These are phyloP conservation scores for Caiman crocodilus DNA, from an alignment of 2,797 vertebrate species.

Conservation along the genomic window DNA sequence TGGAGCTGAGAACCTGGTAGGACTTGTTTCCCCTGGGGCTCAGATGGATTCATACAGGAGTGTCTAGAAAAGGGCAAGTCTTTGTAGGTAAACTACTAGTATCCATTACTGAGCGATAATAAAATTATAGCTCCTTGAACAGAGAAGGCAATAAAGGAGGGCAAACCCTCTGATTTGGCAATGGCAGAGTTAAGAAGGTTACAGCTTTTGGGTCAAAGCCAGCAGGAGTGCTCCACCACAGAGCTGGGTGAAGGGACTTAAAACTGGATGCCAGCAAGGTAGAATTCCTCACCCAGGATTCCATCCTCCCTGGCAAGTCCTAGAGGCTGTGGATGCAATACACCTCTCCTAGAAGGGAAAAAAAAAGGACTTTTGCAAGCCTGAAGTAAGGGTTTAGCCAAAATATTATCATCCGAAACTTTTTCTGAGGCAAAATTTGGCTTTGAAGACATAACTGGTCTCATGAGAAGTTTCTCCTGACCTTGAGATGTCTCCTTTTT, in stretches of 20 bases:
- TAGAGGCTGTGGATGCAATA: not conserved
- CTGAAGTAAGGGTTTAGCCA: not conserved
- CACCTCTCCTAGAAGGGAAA: not conserved
- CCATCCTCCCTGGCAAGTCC: not conserved
- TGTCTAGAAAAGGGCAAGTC: not conserved
- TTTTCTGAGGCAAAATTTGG: not conserved
- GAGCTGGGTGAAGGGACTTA: not conserved
- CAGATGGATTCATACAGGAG: not conserved
- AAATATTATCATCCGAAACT: not conserved
- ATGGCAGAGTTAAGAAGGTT: not conserved
- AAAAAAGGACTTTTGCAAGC: not conserved
- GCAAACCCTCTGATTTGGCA: not conserved
- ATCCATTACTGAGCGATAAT: not conserved
- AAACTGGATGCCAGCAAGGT: no score
- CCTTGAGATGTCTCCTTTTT: not conserved
- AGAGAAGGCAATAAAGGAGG: not conserved
- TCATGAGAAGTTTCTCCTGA: not conserved
- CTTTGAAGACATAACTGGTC: not conserved
- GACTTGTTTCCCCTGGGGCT: not conserved
- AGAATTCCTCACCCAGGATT: not conserved
- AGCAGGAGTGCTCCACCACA: no score
- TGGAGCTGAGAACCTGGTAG: not conserved
- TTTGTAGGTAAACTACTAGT: not conserved
- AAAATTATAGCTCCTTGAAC: not conserved
- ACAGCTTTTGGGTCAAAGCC: not conserved